A percentile compares a stretch with the other conserved stretches of the same genome.
phyloP scores from a whole-genome alignment of 2,113 vertebrate genomes.

The Coptodon rendalli region DNA sequence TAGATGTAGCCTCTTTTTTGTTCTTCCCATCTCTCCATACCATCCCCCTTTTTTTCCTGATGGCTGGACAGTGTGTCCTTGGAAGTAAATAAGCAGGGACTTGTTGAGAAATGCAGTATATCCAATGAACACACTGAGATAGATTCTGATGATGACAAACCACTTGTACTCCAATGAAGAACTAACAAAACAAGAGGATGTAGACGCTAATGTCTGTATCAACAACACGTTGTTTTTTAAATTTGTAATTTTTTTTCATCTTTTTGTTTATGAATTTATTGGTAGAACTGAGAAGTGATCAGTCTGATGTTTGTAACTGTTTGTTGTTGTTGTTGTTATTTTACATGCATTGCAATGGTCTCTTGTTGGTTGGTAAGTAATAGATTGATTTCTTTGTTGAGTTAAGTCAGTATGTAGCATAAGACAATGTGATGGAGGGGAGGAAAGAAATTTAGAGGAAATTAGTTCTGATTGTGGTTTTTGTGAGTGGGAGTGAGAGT shows the following conservation, averaged over 20 bases:
- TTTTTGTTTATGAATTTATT: conserved; percentile 25
- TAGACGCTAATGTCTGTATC: background rate
- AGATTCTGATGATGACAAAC: background rate
- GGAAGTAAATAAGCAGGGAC: conserved; percentile 23
- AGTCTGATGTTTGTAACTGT: conserved; percentile 58
- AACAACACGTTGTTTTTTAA: background rate
- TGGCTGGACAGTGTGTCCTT: conserved; percentile 17
- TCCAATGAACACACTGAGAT: conserved; percentile 15
- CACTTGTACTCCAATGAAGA: background rate
- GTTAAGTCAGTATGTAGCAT: conserved; percentile 27
- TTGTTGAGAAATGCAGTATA: conserved; percentile 60
- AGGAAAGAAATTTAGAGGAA: background rate
- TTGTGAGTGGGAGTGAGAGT: background rate
- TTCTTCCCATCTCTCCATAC: conserved; percentile 7
- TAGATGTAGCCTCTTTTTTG: background rate
- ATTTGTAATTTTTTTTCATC: background rate
- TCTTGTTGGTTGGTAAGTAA: conserved; percentile 48
- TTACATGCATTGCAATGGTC: conserved; percentile 65
- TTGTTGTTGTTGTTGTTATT: background rate
- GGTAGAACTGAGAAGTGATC: conserved; percentile 18
- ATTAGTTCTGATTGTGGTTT: background rate
- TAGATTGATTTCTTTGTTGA: conserved; percentile 30
- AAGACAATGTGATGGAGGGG: background rate
- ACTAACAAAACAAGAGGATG: background rate
- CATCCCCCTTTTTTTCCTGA: background rate